Evolutionary conservation across 2,888 invertebrate genomes (phyloP).

Genomic region (Lamellibrachia columna): DNA sequence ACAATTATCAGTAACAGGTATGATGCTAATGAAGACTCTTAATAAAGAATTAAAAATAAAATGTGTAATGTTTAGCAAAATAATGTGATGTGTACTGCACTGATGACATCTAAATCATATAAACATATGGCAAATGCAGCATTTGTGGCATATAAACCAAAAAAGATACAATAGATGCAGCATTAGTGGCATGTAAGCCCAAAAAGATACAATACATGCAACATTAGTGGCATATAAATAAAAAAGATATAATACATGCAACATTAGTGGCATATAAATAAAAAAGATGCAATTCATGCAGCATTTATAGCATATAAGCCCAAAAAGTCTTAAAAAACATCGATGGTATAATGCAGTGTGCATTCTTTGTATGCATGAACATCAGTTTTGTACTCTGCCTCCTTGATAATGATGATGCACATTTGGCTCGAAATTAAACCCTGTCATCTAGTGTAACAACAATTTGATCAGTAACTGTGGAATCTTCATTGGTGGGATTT

Average conservation of each 20-base stretch:
- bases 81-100: not conserved
- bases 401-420: no score
- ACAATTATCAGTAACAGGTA: no score
- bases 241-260: not conserved
- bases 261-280: not conserved
- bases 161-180: not conserved
- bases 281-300: not conserved
- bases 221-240: not conserved
- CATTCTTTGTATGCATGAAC: no score
- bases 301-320: not conserved
- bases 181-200: not conserved
- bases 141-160: not conserved
- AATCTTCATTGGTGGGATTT: no score
- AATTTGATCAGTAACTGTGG: no score
- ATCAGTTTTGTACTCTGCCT: no score
- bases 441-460: no score
- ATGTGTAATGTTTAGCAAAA: not conserved
- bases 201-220: not conserved
- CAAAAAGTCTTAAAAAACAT: not conserved
- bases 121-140: not conserved
- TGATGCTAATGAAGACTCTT: no score
- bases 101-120: not conserved
- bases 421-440: no score
- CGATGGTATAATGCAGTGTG: no score
- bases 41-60: no score